Conservation (phyloP, 2,797 vertebrate genomes). For the Amazona ochrocephala region DNA sequence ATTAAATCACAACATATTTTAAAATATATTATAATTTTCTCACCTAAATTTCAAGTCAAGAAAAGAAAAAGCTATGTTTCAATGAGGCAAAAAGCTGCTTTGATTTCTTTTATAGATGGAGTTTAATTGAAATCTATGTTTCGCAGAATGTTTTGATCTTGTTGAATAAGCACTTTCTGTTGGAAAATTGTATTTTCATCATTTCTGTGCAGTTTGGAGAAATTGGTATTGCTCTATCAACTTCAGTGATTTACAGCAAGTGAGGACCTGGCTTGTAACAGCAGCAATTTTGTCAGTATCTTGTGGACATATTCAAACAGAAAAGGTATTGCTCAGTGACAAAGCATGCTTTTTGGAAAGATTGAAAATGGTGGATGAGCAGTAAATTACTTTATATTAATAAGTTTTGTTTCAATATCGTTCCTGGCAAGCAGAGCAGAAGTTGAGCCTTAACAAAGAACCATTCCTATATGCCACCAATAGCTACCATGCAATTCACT, state of each 20-base stretch:
- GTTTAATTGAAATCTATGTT: slow-evolving; percentile 37
- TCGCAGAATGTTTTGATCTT: slow-evolving; percentile 41
- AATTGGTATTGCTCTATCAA: slow-evolving; percentile 47
- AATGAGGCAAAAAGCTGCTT: slow-evolving; percentile 47
- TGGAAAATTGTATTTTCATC: slow-evolving; percentile 49
- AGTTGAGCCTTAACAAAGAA: neutral
- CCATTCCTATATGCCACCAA: neutral
- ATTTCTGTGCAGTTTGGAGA: slow-evolving; percentile 16
- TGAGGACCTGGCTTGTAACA: neutral
- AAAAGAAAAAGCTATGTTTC: slow-evolving; percentile 2
- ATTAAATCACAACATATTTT: neutral
- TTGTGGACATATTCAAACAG: neutral
- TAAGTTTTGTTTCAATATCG: slow-evolving; percentile 38
- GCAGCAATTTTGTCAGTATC: slow-evolving; percentile 19
- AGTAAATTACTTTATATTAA: slow-evolving; percentile 31
- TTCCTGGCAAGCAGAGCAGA: slow-evolving; percentile 23
- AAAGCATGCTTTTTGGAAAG: neutral
- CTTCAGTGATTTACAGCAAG: slow-evolving; percentile 46
- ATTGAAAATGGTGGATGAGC: accelerated
- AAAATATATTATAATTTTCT: slow-evolving; percentile 14
- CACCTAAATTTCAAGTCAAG: slow-evolving; percentile 45
- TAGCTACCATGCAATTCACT: neutral
- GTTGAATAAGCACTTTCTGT: slow-evolving; percentile 56
- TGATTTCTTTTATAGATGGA: slow-evolving; percentile 36
- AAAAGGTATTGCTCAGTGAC: slow-evolving; percentile 2